Base-by-base conservation (phyloP, 2,888 invertebrate genomes). In the Dynastes maya region DNA sequence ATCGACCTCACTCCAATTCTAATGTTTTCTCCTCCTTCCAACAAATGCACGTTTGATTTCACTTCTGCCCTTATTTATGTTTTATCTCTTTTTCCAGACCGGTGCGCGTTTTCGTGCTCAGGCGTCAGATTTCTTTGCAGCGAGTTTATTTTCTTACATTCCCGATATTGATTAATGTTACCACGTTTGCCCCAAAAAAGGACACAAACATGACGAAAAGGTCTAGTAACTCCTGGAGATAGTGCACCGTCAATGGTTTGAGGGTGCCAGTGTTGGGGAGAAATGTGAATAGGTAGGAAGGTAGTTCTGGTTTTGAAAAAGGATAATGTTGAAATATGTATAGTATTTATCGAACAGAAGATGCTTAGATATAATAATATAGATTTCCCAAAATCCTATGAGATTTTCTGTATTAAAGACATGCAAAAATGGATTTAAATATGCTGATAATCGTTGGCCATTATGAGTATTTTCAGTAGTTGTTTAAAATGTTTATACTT, bases 1-100 rank as follows among this genome's bases (percentile, higher is more conserved):
- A 67, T 63, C 32, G 13, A 11, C 63, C 29, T 63, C 32, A 37
- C 32, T 37, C 32, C 32, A 37, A 6, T 37, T 32, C 84, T 11
- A 45, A 45, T 8, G 45, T 11, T 11, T 45, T 45, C 45, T 45
- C 32, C 32, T 37, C 53, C 53, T 13, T 53, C 55, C 22, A 6
- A 22, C 55, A 22, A 16, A 58, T 22, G 9, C 55, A 58, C 84
- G 27, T 70, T 70, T 32, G 53, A 37, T 71, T 85, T 86, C 65
- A 40, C 8, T 85, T 86, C 86, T 84, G 85, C 84, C 84, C 86
- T 86, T 87, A 87, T 88, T 88, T 87, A 86, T 86, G 85, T 87
- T 87, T 88, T 88, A 88, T 88, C 88, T 87, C 84, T 82, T 81
- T 84, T 87, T 87, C 86, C 86, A 83, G 85, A 83, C 81, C 83